These are phyloP conservation scores for Aphyosemion australe DNA, from an alignment of 2,113 vertebrate species.

Conservation along the genomic window DNA sequence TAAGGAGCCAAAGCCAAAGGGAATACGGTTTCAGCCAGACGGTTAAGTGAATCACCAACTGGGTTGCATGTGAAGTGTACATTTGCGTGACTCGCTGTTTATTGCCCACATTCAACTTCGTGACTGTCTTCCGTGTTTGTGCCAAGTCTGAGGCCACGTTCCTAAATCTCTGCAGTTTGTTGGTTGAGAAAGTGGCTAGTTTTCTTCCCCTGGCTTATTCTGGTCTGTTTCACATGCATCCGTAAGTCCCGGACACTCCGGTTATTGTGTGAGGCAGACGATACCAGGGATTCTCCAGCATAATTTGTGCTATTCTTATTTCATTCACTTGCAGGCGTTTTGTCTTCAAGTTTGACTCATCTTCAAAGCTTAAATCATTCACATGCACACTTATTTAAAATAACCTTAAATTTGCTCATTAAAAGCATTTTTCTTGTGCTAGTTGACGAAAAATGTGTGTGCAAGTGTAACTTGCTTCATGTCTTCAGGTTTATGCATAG, in stretches of 20 bases:
- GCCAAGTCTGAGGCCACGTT: constrained; percentile 75
- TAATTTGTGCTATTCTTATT: background rate
- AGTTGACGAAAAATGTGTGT: background rate
- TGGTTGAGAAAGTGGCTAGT: constrained; percentile 57
- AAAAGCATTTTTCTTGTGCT: no score
- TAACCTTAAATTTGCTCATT: no score
- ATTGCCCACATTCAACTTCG: constrained; percentile 71
- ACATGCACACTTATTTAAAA: no score
- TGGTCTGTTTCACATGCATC: constrained; percentile 53
- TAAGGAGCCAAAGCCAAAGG: constrained; percentile 53
- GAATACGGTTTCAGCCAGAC: constrained; percentile 62
- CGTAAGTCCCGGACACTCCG: constrained; percentile 38
- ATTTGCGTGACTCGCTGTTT: constrained; percentile 79
- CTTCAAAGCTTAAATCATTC: background rate
- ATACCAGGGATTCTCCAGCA: background rate
- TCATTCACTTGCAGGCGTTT: no score
- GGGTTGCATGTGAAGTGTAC: constrained; percentile 72
- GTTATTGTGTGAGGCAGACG: constrained; percentile 36
- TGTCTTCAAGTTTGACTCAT: background rate
- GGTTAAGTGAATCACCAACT: constrained; percentile 71
- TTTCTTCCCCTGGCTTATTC: constrained; percentile 41
- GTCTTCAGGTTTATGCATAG: background rate
- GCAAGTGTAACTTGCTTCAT: background rate
- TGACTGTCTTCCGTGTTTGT: constrained; percentile 69
- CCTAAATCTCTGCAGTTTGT: constrained; percentile 64